Evolutionary conservation across 2,888 invertebrate species (phyloP), one percentile per base, ranked within the genome.

Genomic region (Leucoptera coffeella): DNA sequence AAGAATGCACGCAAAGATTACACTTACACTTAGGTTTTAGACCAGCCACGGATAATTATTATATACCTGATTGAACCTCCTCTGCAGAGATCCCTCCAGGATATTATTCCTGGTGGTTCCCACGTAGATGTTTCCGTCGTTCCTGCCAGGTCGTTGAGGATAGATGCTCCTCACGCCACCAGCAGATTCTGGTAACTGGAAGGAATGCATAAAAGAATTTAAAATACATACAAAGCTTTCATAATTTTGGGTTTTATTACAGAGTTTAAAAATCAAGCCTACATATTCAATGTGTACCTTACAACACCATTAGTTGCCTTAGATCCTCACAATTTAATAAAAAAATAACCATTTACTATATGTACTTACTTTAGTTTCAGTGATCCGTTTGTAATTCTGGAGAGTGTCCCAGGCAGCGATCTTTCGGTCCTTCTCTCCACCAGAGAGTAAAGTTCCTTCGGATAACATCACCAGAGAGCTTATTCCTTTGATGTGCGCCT

Each of bases 331-430:
- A n/a, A n/a, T n/a, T n/a, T n/a, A n/a, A n/a, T n/a, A n/a, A n/a
- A n/a, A n/a, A n/a, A n/a, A n/a, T n/a, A n/a, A n/a, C n/a, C n/a
- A n/a, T n/a, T n/a, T n/a, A n/a, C n/a, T n/a, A n/a, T n/a, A n/a
- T n/a, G n/a, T n/a, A n/a, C n/a, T 28, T 37, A 89, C 89, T 75
- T 90, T 91, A 0, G 88, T 86, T 43, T 90, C 90, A 1, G 89
- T 88, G 38, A 92, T 87, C 45, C 85, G 80, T 53, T 87, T 89
- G 50, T 91, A 93, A 48, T 89, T 89, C 48, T 90, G 89, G 32
- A 88, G 56, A 0, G 90, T 84, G 47, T 93, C 91, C 94, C 93
- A 94, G 0, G 92, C 91, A 1, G 87, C 87, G 36, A 94, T 86
- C 59, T 88, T 86, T 15, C 90, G 73, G 47, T 91, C 91, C 41